Conservation (phyloP, 2,888 invertebrate genomes). For the Phengaris alcon region DNA sequence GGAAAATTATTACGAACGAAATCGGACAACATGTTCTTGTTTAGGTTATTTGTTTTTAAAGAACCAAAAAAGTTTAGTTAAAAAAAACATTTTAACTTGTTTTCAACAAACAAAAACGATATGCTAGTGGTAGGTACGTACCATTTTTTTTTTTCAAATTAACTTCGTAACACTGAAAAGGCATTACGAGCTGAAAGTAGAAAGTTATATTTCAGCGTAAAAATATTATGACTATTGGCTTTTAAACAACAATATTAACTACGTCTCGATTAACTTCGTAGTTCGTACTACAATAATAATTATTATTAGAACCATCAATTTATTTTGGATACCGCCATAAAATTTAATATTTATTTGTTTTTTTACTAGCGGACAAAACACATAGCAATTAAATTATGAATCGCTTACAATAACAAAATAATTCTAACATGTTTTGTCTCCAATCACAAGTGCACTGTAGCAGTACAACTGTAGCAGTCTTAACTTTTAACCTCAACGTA, state of each 20-base stretch:
- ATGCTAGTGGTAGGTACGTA: too few relatives aligned
- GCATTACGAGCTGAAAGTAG: not conserved
- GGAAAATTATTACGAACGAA: too few relatives aligned
- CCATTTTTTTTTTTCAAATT: not conserved
- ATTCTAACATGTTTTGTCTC: not conserved
- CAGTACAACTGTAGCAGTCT: not conserved
- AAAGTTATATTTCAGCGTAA: not conserved
- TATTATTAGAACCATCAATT: not conserved
- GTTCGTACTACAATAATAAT: not conserved
- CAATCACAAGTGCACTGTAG: not conserved
- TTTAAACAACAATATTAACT: not conserved
- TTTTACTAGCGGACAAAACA: not conserved
- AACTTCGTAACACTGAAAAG: not conserved
- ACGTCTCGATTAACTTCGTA: not conserved
- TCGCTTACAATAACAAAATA: not conserved
- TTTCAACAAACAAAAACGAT: too few relatives aligned
- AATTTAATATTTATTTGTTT: constrained; percentile 12
- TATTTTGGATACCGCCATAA: not conserved
- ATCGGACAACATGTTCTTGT: too few relatives aligned
- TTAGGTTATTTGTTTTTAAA: too few relatives aligned
- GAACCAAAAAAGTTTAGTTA: too few relatives aligned
- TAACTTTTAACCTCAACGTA: constrained; percentile 15
- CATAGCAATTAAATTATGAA: not conserved
- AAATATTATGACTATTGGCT: not conserved
- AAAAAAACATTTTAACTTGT: too few relatives aligned